Conservation (phyloP, 2,797 vertebrate species). For the Taenioides sp. region DNA sequence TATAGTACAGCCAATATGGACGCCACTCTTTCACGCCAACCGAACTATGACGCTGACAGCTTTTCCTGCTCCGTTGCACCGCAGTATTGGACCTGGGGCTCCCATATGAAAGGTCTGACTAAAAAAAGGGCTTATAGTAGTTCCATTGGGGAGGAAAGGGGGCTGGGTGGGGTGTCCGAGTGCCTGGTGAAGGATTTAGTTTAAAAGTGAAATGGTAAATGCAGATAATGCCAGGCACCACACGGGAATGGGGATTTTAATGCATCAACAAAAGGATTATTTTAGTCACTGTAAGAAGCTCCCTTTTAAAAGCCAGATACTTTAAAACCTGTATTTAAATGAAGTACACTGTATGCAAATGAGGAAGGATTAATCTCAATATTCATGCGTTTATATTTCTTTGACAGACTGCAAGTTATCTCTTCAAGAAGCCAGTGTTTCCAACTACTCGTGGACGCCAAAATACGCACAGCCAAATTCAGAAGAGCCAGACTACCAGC, state of each 20-base stretch:
- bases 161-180: background rate
- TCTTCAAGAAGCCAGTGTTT: constrained; percentile 61
- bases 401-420: constrained; percentile 81
- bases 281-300: constrained; percentile 36
- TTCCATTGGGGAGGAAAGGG: background rate
- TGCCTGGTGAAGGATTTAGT: constrained; percentile 43
- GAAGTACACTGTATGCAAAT: constrained; percentile 15
- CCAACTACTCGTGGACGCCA: constrained; percentile 80
- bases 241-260: constrained; percentile 36
- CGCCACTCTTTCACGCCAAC: constrained; percentile 56
- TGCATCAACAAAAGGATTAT: constrained; percentile 50
- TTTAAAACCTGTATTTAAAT: constrained; percentile 56
- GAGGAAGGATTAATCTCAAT: constrained; percentile 45
- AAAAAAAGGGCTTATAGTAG: constrained; percentile 18
- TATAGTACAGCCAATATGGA: constrained; percentile 73
- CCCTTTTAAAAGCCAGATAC: constrained; percentile 25
- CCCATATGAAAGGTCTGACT: constrained; percentile 67
- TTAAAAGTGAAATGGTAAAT: constrained; percentile 42
- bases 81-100: constrained; percentile 81
- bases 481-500: constrained; percentile 83
- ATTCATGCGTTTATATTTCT: constrained; percentile 46
- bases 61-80: constrained; percentile 80
- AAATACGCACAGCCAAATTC: constrained; percentile 76
- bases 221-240: constrained; percentile 41
- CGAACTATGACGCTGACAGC: constrained; percentile 59